Base-by-base conservation (phyloP, 2,113 vertebrate genomes). In the Corythaeola cristata region DNA sequence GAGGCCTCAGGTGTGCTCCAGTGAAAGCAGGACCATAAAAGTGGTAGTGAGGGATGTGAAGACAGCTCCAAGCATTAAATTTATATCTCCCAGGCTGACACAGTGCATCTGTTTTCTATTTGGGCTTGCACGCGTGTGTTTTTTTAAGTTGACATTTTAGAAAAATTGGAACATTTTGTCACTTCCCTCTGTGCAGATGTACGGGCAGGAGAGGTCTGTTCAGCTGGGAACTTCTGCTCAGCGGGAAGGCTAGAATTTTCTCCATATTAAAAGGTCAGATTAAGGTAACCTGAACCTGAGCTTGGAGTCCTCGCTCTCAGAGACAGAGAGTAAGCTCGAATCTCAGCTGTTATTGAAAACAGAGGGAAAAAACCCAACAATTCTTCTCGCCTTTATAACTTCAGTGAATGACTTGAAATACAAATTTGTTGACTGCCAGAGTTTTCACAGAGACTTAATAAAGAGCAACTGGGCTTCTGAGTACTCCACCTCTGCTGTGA, bases 101-200 rank as follows among this genome's bases (percentile, higher is more conserved):
- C 11, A 5, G 74, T 83, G 85, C 91, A 90, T 92, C 91, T 95
- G 93, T 90, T 97, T 97, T 95, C 62, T 91, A 91, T 95, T 94
- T 87, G 75, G 66, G 22, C 69, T 90, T 90, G 83, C 35, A 88
- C 5, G 30, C 17, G 5, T 71, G 78, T 93, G 90, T 72, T 82
- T 76, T 33, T 68, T 67, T 60, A 91, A 91, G 91, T 55, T 88
- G 91, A 94, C 88, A 91, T 94, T 94, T 95, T 55, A 90, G 90
- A 96, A 86, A 91, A 80, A 55, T 50, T 17, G 85, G 88, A 93
- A 93, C 49, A 75, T 93, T 96, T 86, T 66, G 93, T 94, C 82
- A 93, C 93, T 97, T 96, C 82, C 78, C 85, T 96, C 78, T 9
- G 0, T 19, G 71, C 81, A 88, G 87, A 94, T 94, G 77, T 49